These are phyloP conservation scores for Antedon mediterranea DNA, from an alignment of 53 echinoderm and acorn worm genomes.

Conservation along the genomic window DNA sequence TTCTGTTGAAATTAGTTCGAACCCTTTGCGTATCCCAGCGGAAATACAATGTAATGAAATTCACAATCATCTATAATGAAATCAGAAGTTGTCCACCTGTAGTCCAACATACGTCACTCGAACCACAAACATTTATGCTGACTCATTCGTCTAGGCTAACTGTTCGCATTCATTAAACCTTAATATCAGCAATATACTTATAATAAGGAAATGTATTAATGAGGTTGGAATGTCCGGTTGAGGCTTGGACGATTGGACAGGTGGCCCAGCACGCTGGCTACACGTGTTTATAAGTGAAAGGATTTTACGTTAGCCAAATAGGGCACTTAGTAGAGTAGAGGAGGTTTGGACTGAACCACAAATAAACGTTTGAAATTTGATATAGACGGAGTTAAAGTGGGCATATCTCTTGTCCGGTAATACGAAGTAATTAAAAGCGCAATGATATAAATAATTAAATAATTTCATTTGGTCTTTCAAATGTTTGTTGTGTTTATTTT, in stretches of 20 bases:
- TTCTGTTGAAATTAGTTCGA: not conserved
- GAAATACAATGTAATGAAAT: not conserved
- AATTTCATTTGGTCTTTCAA: too few relatives aligned
- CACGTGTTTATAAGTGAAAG: too few relatives aligned
- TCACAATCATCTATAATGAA: not conserved
- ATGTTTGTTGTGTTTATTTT: too few relatives aligned
- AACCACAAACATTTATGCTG: not conserved
- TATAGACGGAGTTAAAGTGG: too few relatives aligned
- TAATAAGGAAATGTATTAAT: not conserved
- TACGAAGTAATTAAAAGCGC: too few relatives aligned
- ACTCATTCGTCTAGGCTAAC: not conserved
- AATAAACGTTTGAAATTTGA: too few relatives aligned
- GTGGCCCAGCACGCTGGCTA: too few relatives aligned
- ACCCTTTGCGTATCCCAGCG: not conserved
- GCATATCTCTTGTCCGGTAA: too few relatives aligned
- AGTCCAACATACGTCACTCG: not conserved
- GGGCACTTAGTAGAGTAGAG: too few relatives aligned
- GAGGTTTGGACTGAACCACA: too few relatives aligned
- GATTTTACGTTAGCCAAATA: too few relatives aligned
- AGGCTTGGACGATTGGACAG: not conserved
- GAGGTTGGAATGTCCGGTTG: not conserved
- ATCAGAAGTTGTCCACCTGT: not conserved
- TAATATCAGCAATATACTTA: not conserved
- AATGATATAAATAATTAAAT: too few relatives aligned
- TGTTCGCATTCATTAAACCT: not conserved